Evolutionary conservation across 1,140 invertebrate genomes (phyloP).

Genomic region (Parasteatoda tepidariorum): DNA sequence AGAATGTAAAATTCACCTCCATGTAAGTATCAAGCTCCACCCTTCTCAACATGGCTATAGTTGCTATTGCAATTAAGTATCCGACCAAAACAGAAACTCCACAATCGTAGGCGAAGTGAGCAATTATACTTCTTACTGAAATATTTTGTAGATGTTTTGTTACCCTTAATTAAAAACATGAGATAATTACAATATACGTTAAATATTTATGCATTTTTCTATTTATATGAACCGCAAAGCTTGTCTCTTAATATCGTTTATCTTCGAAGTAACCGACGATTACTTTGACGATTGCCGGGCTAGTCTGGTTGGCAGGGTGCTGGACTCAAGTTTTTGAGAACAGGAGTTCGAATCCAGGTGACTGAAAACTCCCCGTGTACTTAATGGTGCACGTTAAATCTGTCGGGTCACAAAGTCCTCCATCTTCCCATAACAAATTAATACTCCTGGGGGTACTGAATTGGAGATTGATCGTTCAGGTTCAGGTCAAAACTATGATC

Average conservation of each 20-base stretch:
- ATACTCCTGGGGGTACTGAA: no score
- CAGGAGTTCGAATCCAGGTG: no score
- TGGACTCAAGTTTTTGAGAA: no score
- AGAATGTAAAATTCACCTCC: slow-evolving; percentile 70
- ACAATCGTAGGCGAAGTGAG: slow-evolving; percentile 64
- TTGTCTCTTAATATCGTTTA: background rate
- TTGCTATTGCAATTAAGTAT: slow-evolving; percentile 67
- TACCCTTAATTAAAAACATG: background rate
- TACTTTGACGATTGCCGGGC: background rate
- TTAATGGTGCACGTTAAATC: no score
- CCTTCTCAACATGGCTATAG: slow-evolving; percentile 66
- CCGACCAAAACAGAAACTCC: slow-evolving; percentile 68
- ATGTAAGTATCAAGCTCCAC: slow-evolving; percentile 69
- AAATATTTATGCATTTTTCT: background rate
- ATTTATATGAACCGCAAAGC: background rate
- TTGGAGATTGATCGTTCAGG: no score
- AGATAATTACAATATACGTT: background rate
- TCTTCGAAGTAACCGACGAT: no score
- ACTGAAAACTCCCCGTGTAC: no score
- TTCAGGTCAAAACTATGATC: no score
- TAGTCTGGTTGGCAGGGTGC: background rate
- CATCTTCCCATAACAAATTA: no score
- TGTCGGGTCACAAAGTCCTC: no score
- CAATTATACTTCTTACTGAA: slow-evolving; percentile 64
- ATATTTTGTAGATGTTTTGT: background rate